Conservation (phyloP, 1,140 invertebrate genomes). For the Bombus pascuorum region DNA sequence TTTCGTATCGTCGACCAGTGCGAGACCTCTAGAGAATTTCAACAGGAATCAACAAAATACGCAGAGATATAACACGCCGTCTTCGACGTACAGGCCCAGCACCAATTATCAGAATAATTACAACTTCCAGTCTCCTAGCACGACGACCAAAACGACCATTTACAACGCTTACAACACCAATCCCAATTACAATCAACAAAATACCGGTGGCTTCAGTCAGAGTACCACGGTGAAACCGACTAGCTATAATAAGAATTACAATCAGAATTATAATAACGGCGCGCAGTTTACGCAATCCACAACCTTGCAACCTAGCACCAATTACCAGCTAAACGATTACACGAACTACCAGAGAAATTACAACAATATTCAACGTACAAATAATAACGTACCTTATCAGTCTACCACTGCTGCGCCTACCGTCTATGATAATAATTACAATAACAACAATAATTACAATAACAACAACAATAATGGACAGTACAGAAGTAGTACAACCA, state of each 20-base stretch:
- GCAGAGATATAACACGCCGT: conserved; percentile 55
- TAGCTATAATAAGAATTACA: conserved; percentile 62
- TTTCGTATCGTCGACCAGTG: conserved; percentile 58
- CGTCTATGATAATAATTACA: conserved; percentile 69
- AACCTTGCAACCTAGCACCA: conserved; percentile 73
- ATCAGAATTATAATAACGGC: conserved; percentile 58
- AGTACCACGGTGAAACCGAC: conserved; percentile 62
- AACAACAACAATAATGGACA: conserved; percentile 70
- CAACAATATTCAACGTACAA: conserved; percentile 76
- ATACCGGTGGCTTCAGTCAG: conserved; percentile 46
- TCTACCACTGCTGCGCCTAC: conserved; percentile 69
- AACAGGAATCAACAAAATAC: conserved; percentile 68
- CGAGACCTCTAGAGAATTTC: conserved; percentile 70
- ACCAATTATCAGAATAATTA: conserved; percentile 74
- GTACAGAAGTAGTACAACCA: conserved; percentile 77
- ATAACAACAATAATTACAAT: conserved; percentile 67
- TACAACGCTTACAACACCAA: conserved; percentile 68
- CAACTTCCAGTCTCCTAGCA: conserved; percentile 73
- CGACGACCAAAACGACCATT: conserved; percentile 66
- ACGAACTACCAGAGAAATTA: conserved; percentile 76
- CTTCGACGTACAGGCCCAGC: conserved; percentile 70
- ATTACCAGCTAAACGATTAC: conserved; percentile 73
- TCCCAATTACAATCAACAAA: conserved; percentile 69
- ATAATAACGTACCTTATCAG: conserved; percentile 71
- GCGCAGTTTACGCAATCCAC: conserved; percentile 70